These are phyloP conservation scores for Drosophila phalerata DNA, from an alignment of 2,888 invertebrate genomes.

Conservation along the genomic window DNA sequence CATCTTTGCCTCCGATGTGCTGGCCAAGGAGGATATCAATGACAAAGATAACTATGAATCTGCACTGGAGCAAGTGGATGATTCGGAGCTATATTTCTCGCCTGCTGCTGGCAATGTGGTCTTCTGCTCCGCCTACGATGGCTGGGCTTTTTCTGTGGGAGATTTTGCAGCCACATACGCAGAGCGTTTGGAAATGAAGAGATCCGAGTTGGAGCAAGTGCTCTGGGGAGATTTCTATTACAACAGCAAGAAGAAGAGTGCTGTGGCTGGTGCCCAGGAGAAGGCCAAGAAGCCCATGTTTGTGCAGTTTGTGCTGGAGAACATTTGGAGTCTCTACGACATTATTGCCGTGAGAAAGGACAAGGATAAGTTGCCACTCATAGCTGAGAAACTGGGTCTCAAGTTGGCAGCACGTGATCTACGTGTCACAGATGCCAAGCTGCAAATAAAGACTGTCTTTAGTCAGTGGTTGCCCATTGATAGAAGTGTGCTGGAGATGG, in stretches of 20 bases:
- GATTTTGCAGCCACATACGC: slow-evolving; percentile 93
- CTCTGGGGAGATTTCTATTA: slow-evolving; percentile 98
- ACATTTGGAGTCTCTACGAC: slow-evolving; percentile 96
- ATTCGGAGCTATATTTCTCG: slow-evolving; percentile 95
- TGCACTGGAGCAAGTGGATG: slow-evolving; percentile 93
- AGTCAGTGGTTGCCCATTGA: slow-evolving; percentile 97
- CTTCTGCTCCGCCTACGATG: slow-evolving; percentile 98
- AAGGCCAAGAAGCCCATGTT: slow-evolving; percentile 97
- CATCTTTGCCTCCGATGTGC: slow-evolving; percentile 92
- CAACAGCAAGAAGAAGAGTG: slow-evolving; percentile 93
- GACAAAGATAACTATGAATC: slow-evolving; percentile 91
- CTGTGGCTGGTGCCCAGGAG: slow-evolving; percentile 95
- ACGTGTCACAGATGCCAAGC: slow-evolving; percentile 91
- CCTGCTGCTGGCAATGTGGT: slow-evolving; percentile 98
- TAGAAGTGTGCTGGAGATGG: slow-evolving; percentile 92
- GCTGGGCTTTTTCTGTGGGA: slow-evolving; percentile 93
- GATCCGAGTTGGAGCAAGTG: slow-evolving; percentile 90
- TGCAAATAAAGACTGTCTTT: slow-evolving; percentile 92
- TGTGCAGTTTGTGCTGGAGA: slow-evolving; percentile 95
- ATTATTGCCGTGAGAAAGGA: slow-evolving; percentile 91
- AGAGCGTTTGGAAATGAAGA: slow-evolving; percentile 88
- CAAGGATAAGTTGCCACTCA: slow-evolving; percentile 88
- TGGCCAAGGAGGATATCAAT: slow-evolving; percentile 89
- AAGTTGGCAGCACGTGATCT: slow-evolving; percentile 91
- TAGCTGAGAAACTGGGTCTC: slow-evolving; percentile 92